These are phyloP conservation scores for Sebastes kiyomatsui DNA, from an alignment of 2,797 vertebrate genomes.

Conservation along the genomic window DNA sequence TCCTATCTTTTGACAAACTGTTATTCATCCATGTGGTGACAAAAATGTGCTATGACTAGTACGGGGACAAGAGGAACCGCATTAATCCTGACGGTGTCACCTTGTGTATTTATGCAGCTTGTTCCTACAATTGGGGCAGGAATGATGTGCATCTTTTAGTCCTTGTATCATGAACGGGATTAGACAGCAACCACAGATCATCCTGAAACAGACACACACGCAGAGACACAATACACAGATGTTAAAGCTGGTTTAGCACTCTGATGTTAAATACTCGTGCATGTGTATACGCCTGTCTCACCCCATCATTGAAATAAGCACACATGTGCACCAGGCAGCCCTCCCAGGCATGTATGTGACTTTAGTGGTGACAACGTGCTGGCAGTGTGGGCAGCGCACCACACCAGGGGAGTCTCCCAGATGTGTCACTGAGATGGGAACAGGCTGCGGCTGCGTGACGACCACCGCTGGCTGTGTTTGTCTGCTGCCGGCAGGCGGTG, in stretches of 20 bases:
- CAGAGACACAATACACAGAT: background rate
- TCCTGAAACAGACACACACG: conserved; percentile 51
- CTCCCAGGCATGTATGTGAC: conserved; percentile 33
- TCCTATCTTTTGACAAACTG: background rate
- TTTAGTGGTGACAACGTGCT: conserved; percentile 28
- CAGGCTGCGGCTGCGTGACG: conserved; percentile 47
- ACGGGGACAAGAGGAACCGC: background rate
- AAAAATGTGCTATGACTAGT: background rate
- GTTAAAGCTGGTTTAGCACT: background rate
- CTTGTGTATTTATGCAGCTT: conserved; percentile 26
- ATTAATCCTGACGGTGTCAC: conserved; percentile 26
- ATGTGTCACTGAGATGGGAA: background rate
- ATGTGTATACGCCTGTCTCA: conserved; percentile 38
- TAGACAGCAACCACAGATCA: conserved; percentile 72
- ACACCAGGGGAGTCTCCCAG: conserved; percentile 37
- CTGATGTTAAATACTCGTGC: background rate
- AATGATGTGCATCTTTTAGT: conserved; percentile 62
- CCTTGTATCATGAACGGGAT: conserved; percentile 45
- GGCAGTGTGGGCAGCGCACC: conserved; percentile 56
- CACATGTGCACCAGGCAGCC: conserved; percentile 51
- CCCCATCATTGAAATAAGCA: conserved; percentile 49
- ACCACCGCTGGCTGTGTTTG: background rate
- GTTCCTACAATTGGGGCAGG: conserved; percentile 63
- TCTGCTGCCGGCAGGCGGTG: background rate
- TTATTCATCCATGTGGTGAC: background rate